Conservation (phyloP, 1,140 invertebrate species). For the Cyclargus thomasi region DNA sequence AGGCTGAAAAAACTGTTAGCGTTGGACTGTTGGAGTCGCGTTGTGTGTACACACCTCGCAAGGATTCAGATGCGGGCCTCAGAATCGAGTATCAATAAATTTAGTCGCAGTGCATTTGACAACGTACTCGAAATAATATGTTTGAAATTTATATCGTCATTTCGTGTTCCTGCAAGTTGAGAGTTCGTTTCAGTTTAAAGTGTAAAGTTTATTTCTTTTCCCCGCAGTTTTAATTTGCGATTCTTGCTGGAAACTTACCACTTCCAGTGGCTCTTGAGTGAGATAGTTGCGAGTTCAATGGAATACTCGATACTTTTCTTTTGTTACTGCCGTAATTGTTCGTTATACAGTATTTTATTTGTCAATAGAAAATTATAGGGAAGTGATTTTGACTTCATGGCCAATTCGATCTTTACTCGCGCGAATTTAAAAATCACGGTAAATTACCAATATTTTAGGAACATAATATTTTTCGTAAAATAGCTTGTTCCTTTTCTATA, state of each 20-base stretch:
- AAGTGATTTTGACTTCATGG: no score
- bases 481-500: no score
- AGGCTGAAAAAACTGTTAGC: no score
- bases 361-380: no score
- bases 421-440: no score
- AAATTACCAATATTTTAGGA: no score
- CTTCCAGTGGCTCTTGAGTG: neutral
- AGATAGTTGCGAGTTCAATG: neutral
- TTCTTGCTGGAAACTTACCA: neutral
- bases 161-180: neutral
- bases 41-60: neutral
- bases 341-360: neutral
- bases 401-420: no score
- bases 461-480: no score
- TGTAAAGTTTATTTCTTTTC: neutral
- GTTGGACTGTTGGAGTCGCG: neutral
- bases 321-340: neutral
- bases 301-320: neutral
- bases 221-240: neutral
- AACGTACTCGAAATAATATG: neutral
- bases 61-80: neutral
- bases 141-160: neutral
- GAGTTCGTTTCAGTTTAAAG: neutral
- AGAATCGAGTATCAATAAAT: slow-evolving; percentile 1
- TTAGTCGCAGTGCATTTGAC: neutral